phyloP scores from a whole-genome alignment of 2,113 vertebrate genomes.

The Condylura cristata region DNA sequence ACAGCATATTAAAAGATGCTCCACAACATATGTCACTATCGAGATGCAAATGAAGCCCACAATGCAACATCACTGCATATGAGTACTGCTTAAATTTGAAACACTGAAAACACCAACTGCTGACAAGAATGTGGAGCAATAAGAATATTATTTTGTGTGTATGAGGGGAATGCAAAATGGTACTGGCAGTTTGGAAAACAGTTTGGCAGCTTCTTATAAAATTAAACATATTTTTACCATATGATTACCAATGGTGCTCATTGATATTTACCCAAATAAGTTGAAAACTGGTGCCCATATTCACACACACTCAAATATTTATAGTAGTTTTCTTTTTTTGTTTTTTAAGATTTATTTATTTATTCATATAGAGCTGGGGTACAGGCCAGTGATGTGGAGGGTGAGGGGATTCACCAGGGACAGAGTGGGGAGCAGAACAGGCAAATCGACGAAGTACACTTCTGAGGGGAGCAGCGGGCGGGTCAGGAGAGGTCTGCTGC shows the following conservation, averaged over 20 bases:
- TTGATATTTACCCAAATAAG: background rate
- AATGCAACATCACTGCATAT: background rate
- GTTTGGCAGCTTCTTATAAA: background rate
- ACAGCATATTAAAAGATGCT: background rate
- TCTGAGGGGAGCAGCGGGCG: too few species aligned
- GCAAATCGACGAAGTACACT: too few species aligned
- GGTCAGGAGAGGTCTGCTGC: too few species aligned
- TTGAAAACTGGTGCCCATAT: background rate
- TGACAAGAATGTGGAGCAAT: background rate
- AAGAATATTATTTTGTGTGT: background rate
- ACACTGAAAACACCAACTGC: background rate
- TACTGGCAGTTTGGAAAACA: background rate
- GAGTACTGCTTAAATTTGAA: background rate
- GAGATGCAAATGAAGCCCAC: background rate
- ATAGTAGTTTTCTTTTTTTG: background rate
- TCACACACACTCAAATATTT: background rate
- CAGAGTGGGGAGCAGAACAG: too few species aligned
- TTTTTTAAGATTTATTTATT: too few species aligned
- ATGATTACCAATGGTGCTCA: background rate
- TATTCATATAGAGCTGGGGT: too few species aligned
- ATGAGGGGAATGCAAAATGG: background rate
- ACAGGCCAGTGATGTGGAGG: too few species aligned
- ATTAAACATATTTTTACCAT: background rate
- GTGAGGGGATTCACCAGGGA: too few species aligned
- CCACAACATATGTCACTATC: background rate